phyloP scores from a whole-genome alignment of 2,797 vertebrate genomes.

The Hafferia zeledoni region DNA sequence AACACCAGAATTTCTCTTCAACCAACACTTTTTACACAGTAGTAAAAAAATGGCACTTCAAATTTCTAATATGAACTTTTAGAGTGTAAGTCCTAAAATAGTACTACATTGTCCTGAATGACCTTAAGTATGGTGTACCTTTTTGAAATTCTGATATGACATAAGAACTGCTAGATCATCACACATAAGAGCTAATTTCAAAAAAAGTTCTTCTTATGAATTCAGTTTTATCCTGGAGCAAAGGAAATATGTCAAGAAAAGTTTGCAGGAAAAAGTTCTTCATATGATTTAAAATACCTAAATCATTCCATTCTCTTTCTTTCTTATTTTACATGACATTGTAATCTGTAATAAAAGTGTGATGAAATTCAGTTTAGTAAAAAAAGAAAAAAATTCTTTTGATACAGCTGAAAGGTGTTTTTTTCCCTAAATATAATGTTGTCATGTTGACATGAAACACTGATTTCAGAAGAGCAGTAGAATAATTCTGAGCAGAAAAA shows the following conservation, averaged over 20 bases:
- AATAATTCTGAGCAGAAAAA: neutral
- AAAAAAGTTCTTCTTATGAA: neutral
- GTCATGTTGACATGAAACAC: neutral
- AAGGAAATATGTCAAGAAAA: neutral
- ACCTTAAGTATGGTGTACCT: neutral
- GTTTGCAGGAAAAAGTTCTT: neutral
- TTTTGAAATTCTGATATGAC: neutral
- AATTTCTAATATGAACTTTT: neutral
- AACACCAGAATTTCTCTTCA: neutral
- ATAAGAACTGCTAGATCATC: neutral
- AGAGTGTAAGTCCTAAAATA: neutral
- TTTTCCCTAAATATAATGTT: neutral
- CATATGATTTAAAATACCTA: neutral
- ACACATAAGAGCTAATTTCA: neutral
- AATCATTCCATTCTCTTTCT: neutral
- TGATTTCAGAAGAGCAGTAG: neutral
- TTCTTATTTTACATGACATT: neutral
- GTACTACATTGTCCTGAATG: neutral
- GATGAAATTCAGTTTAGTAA: neutral
- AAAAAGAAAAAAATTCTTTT: neutral
- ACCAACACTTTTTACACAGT: neutral
- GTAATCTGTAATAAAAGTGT: neutral
- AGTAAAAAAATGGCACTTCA: neutral
- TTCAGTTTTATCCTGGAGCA: neutral
- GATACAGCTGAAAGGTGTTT: neutral